phyloP scores from a whole-genome alignment of 2,113 vertebrate species.

The Rhombomys opimus region DNA sequence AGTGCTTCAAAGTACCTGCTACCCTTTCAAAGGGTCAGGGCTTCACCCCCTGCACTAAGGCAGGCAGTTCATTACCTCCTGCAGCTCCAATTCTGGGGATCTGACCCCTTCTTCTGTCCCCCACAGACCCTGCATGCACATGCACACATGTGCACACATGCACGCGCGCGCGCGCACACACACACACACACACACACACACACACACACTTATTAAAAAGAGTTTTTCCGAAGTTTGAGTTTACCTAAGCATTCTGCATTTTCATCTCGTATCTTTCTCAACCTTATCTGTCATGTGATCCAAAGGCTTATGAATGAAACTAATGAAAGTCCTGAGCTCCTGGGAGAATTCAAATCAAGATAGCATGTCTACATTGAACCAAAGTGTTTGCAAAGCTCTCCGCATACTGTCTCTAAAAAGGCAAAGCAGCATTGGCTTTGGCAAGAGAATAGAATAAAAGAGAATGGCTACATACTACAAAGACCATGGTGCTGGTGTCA shows the following conservation, averaged over 20 bases:
- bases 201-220: background rate
- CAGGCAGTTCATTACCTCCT: too few relatives aligned
- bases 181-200: background rate
- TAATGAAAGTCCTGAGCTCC: background rate
- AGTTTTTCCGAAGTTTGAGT: conserved; percentile 47
- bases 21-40: too few relatives aligned
- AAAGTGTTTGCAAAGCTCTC: background rate
- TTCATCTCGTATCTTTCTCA: conserved; percentile 40
- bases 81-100: too few relatives aligned
- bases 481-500: background rate
- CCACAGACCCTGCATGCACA: background rate
- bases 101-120: too few relatives aligned
- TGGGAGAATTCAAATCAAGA: conserved; percentile 35
- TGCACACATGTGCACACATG: background rate
- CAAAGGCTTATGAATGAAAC: background rate
- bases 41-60: too few relatives aligned
- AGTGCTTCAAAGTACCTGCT: too few relatives aligned
- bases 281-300: background rate
- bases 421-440: background rate
- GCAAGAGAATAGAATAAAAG: background rate
- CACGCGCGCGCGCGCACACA: background rate
- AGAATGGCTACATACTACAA: background rate
- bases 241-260: background rate
- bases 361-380: background rate
- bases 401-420: background rate